A percentile compares a stretch with the other conserved stretches of the same genome.
Evolutionary conservation across 2,797 vertebrate species (phyloP).

Genomic region (Bradypodion pumilum): DNA sequence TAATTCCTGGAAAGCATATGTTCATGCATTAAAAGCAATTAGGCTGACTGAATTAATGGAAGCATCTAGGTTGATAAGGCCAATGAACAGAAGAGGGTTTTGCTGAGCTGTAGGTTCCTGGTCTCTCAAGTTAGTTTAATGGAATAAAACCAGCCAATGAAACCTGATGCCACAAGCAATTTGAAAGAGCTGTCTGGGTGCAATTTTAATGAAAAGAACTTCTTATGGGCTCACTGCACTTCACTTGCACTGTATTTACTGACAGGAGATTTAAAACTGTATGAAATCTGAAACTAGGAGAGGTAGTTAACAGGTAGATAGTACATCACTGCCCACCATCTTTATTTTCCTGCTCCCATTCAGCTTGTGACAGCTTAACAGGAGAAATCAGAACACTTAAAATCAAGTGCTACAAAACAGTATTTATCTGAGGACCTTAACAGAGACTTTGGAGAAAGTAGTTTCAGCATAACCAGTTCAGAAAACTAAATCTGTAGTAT

Average conservation of each 20-base stretch:
- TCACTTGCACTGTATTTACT: neutral
- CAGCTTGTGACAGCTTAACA: no score
- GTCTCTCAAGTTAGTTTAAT: neutral
- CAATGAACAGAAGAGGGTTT: neutral
- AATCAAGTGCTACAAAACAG: no score
- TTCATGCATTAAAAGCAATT: constrained; percentile 19
- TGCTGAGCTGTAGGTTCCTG: constrained; percentile 1
- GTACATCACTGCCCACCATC: no score
- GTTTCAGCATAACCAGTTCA: no score
- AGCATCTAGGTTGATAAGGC: neutral
- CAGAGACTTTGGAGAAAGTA: no score
- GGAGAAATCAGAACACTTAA: no score
- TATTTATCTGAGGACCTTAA: no score
- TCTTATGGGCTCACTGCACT: neutral
- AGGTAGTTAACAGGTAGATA: neutral
- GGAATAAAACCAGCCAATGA: constrained; percentile 8
- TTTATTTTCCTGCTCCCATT: neutral
- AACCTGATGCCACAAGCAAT: neutral
- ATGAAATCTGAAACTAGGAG: neutral
- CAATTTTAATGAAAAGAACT: neutral
- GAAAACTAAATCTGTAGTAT: no score
- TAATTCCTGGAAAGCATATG: neutral
- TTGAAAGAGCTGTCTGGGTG: neutral
- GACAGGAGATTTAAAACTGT: neutral
- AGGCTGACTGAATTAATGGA: constrained; percentile 8